phyloP scores from a whole-genome alignment of 2,888 invertebrate genomes.

The Tenthredo distinguenda region DNA sequence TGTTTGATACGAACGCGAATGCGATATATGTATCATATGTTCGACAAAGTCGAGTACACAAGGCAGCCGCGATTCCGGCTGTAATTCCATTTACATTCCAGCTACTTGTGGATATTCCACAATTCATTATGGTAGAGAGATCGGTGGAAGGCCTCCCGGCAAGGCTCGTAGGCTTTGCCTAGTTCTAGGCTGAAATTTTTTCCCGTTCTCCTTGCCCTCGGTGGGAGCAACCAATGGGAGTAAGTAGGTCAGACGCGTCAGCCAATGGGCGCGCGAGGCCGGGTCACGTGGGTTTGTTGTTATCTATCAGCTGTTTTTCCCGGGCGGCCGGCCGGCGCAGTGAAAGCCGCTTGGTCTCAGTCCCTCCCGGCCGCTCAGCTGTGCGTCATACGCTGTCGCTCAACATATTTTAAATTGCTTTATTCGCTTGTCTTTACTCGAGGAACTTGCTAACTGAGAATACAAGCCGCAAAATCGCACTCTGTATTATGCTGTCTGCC shows the following conservation, averaged over 20 bases:
- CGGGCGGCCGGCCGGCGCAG: slow-evolving; percentile 76
- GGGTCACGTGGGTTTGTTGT: slow-evolving; percentile 85
- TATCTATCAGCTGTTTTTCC: slow-evolving; percentile 83
- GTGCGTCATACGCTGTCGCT: slow-evolving; percentile 72
- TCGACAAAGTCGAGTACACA: slow-evolving; percentile 11
- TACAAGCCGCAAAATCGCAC: slow-evolving; percentile 34
- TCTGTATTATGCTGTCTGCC: slow-evolving; percentile 68
- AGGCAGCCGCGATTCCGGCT: background rate
- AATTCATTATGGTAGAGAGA: slow-evolving; percentile 29
- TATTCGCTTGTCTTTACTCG: slow-evolving; percentile 66
- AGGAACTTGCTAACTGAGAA: slow-evolving; percentile 77
- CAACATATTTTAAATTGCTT: slow-evolving; percentile 49
- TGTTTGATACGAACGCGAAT: background rate
- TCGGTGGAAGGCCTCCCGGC: slow-evolving; percentile 42
- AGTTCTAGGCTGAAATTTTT: slow-evolving; percentile 59
- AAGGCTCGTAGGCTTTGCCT: slow-evolving; percentile 43
- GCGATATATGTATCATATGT: background rate
- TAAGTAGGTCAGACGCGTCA: slow-evolving; percentile 81
- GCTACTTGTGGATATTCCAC: background rate
- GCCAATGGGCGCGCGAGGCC: slow-evolving; percentile 78
- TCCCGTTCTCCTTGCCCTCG: slow-evolving; percentile 64
- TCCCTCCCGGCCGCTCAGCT: slow-evolving; percentile 75
- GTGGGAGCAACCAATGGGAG: slow-evolving; percentile 77
- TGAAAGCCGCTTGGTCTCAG: slow-evolving; percentile 73
- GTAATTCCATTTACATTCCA: background rate